Base-by-base conservation (phyloP, 1,140 invertebrate genomes). In the Zaprionus davidi region DNA sequence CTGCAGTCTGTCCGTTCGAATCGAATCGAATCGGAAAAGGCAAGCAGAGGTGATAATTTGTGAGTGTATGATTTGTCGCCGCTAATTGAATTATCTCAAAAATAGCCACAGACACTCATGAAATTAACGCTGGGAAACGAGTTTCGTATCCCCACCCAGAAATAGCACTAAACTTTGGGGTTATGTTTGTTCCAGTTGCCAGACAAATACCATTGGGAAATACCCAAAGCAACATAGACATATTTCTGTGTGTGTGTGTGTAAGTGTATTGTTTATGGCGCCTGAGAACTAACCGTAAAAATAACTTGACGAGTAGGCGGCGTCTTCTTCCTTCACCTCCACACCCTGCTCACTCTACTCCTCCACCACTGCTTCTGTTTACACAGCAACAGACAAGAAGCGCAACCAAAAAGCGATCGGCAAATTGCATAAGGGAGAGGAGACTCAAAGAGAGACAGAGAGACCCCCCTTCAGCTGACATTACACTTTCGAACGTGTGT, bases 351-450 rank as follows among this genome's bases (percentile, higher is more conserved):
- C 15, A 20, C 3, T 6, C 20, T 51, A 12, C 2, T 46, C n/a
- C 12, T 22, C 5, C 13, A 17, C 2, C 12, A 11, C 2, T 12
- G 46, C 46, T 51, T 9, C 11, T 51, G 20, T 20, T 51, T 13
- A 20, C 46, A 12, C 46, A 20, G 46, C 46, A 51, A 67, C 78
- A 51, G 55, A n/a, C 56, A 51, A 44, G 41, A n/a, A 46, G n/a
- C n/a, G 41, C 41, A 46, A 7, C 41, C 41, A 7, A 46, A 46
- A 46, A 46, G 41, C 41, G 41, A 46, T 46, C 41, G n/a, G 7
- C 41, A 46, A 17, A 79, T 86, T 86, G 82, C 82, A 79, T 87
- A 85, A 85, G 46, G 46, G 17, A 51, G 46, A 3, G 5, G 11
- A 20, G 46, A 44, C 15, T 15, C n/a, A 44, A n/a, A 17, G n/a